Percentiles rank a stretch among this genome's conserved stretches.
These are phyloP conservation scores for Athripsodes cinereus DNA, from an alignment of 2,888 invertebrate genomes.

Conservation along the genomic window DNA sequence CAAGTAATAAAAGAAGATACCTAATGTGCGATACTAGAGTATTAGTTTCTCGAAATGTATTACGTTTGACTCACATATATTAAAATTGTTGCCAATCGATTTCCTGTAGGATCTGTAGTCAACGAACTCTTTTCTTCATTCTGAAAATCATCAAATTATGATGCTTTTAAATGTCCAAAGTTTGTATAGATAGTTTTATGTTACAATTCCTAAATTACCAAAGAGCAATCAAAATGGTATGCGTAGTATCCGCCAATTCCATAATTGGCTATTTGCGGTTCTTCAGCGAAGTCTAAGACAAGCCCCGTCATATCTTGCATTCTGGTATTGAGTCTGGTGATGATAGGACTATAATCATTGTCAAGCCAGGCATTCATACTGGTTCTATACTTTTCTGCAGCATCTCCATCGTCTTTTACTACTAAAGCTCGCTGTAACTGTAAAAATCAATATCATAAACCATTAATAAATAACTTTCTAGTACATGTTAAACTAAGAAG, in stretches of 20 bases:
- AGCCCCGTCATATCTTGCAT: conserved; percentile 84
- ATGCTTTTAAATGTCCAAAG: neutral
- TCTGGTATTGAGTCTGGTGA: conserved; percentile 68
- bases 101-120: neutral
- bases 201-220: neutral
- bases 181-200: neutral
- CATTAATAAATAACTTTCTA: no score
- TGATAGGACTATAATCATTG: conserved; percentile 68
- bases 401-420: conserved; percentile 77
- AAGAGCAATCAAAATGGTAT: conserved; percentile 85
- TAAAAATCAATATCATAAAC: neutral
- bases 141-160: neutral
- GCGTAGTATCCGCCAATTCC: conserved; percentile 98
- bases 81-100: neutral
- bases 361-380: conserved; percentile 96
- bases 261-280: conserved; percentile 96
- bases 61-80: neutral
- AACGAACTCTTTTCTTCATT: neutral
- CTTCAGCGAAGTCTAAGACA: conserved; percentile 65
- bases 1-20: no score
- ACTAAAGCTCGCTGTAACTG: conserved; percentile 91
- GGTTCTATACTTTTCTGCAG: conserved; percentile 85
- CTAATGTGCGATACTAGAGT: no score
- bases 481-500: no score
- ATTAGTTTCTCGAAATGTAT: no score